Evolutionary conservation across 2,797 vertebrate species (phyloP).

Genomic region (Tokudaia muenninki): DNA sequence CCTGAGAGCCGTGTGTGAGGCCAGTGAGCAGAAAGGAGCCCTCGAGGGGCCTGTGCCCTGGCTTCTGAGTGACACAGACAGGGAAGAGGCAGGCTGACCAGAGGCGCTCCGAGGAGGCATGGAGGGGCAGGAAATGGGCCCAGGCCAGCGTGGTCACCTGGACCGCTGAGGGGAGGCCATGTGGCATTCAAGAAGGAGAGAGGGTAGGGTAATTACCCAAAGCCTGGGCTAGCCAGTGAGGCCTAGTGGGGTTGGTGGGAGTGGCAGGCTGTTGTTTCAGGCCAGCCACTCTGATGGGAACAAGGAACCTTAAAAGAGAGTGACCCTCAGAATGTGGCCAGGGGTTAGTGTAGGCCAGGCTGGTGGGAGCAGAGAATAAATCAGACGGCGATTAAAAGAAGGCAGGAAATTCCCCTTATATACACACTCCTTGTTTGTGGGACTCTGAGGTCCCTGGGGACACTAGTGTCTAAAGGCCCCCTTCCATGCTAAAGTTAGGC

Average conservation of each 20-base stretch:
- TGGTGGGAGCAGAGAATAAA: constrained; percentile 33
- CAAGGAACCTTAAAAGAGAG: not conserved
- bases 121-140: not conserved
- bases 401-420: constrained; percentile 29
- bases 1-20: not conserved
- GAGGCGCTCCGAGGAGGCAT: not conserved
- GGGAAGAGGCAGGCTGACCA: not conserved
- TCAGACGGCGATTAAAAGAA: constrained; percentile 36
- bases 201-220: not conserved
- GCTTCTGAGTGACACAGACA: not conserved
- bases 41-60: not conserved
- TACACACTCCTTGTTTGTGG: not conserved
- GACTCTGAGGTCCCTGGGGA: constrained; percentile 61
- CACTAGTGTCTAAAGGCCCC: not conserved
- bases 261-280: not conserved
- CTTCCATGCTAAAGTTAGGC: constrained; percentile 59
- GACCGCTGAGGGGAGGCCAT: not conserved
- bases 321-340: not conserved
- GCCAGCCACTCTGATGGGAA: not conserved
- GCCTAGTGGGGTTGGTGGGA: not conserved
- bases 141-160: not conserved
- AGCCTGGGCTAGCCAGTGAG: not conserved
- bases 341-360: not conserved
- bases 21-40: not conserved
- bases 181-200: not conserved